A percentile compares a stretch with the other conserved stretches of the same genome.
These are phyloP conservation scores for Sinocyclocheilus maitianheensis DNA, from an alignment of 2,113 vertebrate genomes.

Conservation along the genomic window DNA sequence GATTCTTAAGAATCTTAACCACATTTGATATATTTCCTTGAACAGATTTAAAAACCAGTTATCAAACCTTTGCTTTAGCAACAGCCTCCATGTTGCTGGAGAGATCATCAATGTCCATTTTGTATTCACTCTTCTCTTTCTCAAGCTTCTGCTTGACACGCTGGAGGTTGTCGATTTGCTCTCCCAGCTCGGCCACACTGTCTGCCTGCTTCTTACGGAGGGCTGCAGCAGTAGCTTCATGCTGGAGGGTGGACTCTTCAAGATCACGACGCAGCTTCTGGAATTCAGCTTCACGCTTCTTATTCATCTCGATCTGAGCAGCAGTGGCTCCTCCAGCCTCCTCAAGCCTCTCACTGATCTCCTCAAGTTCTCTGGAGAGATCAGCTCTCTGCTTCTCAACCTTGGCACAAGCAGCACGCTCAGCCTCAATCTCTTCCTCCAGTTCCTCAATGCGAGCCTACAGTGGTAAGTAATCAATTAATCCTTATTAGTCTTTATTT, in stretches of 20 bases:
- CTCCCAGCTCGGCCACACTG: constrained; percentile 61
- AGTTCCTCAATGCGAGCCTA: constrained; percentile 57
- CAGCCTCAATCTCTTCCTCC: constrained; percentile 67
- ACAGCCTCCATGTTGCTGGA: constrained; percentile 58
- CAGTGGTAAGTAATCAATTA: not conserved
- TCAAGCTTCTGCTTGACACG: constrained; percentile 62
- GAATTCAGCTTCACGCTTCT: constrained; percentile 59
- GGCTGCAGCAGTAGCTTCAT: constrained; percentile 48
- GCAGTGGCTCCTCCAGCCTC: constrained; percentile 61
- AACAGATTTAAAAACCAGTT: not conserved
- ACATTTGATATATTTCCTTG: not conserved
- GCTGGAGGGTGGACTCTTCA: constrained; percentile 56
- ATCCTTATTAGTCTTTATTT: not conserved
- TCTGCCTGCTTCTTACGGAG: constrained; percentile 66
- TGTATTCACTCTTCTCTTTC: constrained; percentile 62
- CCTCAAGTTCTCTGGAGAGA: constrained; percentile 70
- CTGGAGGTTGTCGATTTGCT: constrained; percentile 63
- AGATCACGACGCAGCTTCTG: constrained; percentile 60
- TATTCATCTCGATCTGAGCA: constrained; percentile 54
- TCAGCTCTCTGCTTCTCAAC: constrained; percentile 66
- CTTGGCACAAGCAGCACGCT: constrained; percentile 60
- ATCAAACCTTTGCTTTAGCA: not conserved
- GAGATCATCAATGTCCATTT: constrained; percentile 62
- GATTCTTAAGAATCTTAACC: not conserved
- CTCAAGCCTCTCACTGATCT: constrained; percentile 71